phyloP scores from a whole-genome alignment of 2,888 invertebrate genomes.

The Drosophila kambysellisi region DNA sequence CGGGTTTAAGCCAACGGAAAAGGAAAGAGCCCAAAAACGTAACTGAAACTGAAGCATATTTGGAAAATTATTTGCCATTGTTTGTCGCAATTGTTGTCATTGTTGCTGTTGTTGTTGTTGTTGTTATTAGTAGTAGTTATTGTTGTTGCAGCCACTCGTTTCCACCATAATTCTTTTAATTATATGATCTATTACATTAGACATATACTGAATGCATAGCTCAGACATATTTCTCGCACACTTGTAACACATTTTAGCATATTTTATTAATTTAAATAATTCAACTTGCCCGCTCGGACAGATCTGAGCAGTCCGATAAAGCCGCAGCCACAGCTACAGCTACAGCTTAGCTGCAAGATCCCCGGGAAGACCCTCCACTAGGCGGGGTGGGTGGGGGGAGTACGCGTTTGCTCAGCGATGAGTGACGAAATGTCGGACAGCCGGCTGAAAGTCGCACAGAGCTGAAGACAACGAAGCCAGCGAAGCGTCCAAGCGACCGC shows the following conservation, averaged over 20 bases:
- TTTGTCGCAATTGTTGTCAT: constrained; percentile 59
- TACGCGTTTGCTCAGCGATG: constrained; percentile 67
- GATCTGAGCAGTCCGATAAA: constrained; percentile 64
- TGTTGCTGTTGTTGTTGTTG: constrained; percentile 7
- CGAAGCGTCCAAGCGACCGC: constrained; percentile 80
- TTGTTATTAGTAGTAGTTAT: constrained; percentile 32
- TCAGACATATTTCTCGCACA: constrained; percentile 66
- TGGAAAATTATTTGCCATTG: constrained; percentile 78
- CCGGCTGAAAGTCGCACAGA: constrained; percentile 41
- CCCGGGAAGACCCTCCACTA: neutral
- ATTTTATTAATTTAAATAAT: constrained; percentile 83
- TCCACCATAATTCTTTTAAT: constrained; percentile 82
- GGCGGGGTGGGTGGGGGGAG: constrained; percentile 2
- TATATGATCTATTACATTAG: constrained; percentile 82
- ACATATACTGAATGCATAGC: constrained; percentile 26
- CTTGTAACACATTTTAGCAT: constrained; percentile 82
- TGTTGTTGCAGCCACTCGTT: constrained; percentile 42
- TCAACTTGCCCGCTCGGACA: constrained; percentile 68
- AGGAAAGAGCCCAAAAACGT: constrained; percentile 37
- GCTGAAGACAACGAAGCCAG: constrained; percentile 51
- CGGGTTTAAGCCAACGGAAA: constrained; percentile 54
- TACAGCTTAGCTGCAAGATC: constrained; percentile 22
- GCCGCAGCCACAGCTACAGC: neutral
- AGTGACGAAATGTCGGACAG: constrained; percentile 68
- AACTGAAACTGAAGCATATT: constrained; percentile 38